These are phyloP conservation scores for Todus mexicanus DNA, from an alignment of 2,797 vertebrate genomes.

Conservation along the genomic window DNA sequence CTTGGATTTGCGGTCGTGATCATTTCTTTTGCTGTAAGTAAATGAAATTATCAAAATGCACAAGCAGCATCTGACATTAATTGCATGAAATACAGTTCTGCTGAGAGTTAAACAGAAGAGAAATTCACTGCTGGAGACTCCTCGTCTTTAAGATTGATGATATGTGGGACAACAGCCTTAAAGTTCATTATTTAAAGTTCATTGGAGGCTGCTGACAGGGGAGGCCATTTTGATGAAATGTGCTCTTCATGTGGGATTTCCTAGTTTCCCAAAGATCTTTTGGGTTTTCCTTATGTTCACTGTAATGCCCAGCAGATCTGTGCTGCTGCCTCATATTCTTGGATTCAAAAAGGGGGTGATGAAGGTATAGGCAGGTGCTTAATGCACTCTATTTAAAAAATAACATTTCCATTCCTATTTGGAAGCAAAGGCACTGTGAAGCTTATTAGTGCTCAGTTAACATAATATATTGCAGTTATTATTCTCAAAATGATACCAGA, in stretches of 20 bases:
- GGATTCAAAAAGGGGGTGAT: background rate
- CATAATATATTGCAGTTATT: slow-evolving; percentile 63
- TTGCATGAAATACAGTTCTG: slow-evolving; percentile 48
- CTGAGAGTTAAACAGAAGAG: slow-evolving; percentile 19
- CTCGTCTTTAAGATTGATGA: slow-evolving; percentile 12
- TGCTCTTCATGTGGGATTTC: slow-evolving; percentile 18
- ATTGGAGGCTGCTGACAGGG: slow-evolving; percentile 31
- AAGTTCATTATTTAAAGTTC: slow-evolving; percentile 53
- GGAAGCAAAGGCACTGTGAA: slow-evolving; percentile 48
- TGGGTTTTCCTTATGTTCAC: background rate
- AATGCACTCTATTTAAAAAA: background rate
- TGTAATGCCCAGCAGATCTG: background rate
- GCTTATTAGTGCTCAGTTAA: slow-evolving; percentile 63
- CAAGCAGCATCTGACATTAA: slow-evolving; percentile 31
- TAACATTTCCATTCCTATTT: slow-evolving; percentile 39
- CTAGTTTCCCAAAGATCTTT: background rate
- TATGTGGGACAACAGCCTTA: background rate
- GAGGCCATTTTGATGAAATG: background rate
- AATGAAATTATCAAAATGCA: slow-evolving; percentile 52
- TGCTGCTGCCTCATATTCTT: background rate
- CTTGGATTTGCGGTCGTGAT: slow-evolving; percentile 3
- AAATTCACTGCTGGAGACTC: slow-evolving; percentile 36
- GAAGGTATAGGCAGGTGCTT: background rate
- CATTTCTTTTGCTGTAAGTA: slow-evolving; percentile 26
- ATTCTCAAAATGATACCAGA: slow-evolving; percentile 59